Conservation (phyloP, 2,797 vertebrate species). For the Cuniculus paca region DNA sequence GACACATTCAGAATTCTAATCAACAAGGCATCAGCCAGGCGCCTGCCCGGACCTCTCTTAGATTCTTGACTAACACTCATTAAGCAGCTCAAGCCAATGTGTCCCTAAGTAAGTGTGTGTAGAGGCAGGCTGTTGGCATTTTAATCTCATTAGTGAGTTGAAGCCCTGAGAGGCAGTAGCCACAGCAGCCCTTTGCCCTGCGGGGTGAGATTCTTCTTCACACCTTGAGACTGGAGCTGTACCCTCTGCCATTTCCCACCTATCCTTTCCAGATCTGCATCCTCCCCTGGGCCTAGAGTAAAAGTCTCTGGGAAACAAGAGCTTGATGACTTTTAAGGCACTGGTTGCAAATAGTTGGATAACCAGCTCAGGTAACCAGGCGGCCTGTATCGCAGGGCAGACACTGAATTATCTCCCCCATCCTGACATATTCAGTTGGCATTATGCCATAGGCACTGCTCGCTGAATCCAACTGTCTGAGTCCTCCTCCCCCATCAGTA, state of each 20-base stretch:
- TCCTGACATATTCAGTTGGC: conserved; percentile 68
- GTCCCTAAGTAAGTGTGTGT: conserved; percentile 82
- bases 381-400: conserved; percentile 61
- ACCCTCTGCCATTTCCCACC: background rate
- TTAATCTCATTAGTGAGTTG: conserved; percentile 81
- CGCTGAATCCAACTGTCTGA: conserved; percentile 59
- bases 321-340: background rate
- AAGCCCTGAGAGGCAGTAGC: conserved; percentile 63
- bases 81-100: conserved; percentile 71
- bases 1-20: conserved; percentile 78
- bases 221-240: background rate
- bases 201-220: conserved; percentile 54
- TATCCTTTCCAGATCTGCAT: background rate
- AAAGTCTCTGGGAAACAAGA: conserved; percentile 60
- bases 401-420: conserved; percentile 43
- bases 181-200: conserved; percentile 2
- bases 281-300: background rate
- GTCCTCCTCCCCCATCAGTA: conserved; percentile 59
- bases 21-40: conserved; percentile 83
- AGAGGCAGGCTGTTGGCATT: conserved; percentile 79
- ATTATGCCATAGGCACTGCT: conserved; percentile 60
- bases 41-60: conserved; percentile 73
- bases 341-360: conserved; percentile 45
- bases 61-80: conserved; percentile 81
- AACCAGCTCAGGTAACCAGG: conserved; percentile 61